Conservation (phyloP, 2,113 vertebrate genomes). For the Ginglymostoma cirratum region DNA sequence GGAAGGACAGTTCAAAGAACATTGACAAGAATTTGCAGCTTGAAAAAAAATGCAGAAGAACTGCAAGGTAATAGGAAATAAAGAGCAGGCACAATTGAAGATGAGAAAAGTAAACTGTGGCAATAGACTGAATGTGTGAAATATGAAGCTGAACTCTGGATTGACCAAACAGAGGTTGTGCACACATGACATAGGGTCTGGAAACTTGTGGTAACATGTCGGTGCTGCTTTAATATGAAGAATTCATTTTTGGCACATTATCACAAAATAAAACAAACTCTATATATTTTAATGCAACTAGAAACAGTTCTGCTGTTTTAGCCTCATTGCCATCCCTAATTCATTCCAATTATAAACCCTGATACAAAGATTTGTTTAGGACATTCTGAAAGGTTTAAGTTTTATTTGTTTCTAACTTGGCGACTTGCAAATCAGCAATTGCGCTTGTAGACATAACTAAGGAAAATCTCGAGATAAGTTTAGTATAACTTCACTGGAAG, state of each 20-base stretch:
- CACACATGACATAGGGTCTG: not conserved
- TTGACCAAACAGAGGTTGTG: not conserved
- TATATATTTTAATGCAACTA: conserved; percentile 9
- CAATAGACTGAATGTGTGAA: not conserved
- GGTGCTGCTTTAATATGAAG: not conserved
- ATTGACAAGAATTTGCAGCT: not conserved
- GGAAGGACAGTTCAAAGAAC: not conserved
- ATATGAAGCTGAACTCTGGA: no score
- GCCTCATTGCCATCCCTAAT: not conserved
- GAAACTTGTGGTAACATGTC: no score
- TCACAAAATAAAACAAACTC: conserved; percentile 4
- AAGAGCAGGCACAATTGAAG: not conserved
- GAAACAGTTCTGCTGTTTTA: not conserved
- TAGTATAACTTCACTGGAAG: conserved; percentile 15
- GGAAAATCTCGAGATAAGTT: conserved; percentile 12
- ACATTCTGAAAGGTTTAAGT: conserved; percentile 32
- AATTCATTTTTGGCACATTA: not conserved
- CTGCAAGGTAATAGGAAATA: not conserved
- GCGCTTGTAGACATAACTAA: conserved; percentile 30
- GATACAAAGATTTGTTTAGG: conserved; percentile 16
- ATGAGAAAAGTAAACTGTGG: not conserved
- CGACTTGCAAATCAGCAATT: conserved; percentile 21
- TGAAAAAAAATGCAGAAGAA: not conserved
- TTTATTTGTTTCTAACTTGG: conserved; percentile 35
- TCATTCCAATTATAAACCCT: conserved; percentile 24